These are phyloP conservation scores for Struthidea cinerea DNA, from an alignment of 2,113 vertebrate genomes.

Conservation along the genomic window DNA sequence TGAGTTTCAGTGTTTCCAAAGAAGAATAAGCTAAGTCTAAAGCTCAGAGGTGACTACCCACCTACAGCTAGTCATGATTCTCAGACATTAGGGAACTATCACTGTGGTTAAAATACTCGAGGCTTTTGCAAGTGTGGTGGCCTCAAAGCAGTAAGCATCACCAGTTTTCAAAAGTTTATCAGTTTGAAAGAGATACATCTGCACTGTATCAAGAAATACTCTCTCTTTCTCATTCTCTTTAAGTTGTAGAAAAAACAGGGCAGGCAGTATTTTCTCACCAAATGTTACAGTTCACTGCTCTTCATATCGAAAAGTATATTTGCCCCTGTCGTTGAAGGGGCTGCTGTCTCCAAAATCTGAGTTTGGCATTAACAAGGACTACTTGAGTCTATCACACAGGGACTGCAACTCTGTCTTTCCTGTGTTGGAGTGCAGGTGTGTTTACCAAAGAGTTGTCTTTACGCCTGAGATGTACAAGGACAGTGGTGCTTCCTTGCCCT, in stretches of 20 bases:
- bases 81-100: not conserved
- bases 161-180: not conserved
- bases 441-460: not conserved
- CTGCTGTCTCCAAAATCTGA: not conserved
- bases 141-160: not conserved
- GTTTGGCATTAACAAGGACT: not conserved
- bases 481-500: not conserved
- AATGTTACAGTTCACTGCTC: not conserved
- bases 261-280: not conserved
- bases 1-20: not conserved
- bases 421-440: not conserved
- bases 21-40: not conserved
- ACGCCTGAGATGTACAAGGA: not conserved
- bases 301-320: not conserved
- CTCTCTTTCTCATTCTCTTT: not conserved
- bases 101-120: not conserved
- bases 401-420: not conserved
- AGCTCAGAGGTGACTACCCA: not conserved
- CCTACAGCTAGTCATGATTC: not conserved
- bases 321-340: not conserved
- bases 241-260: not conserved
- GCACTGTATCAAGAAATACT: not conserved
- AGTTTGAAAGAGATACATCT: not conserved
- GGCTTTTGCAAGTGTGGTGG: not conserved
- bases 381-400: not conserved